Evolutionary conservation across 2,113 vertebrate species (phyloP).

Genomic region (Rhinopithecus roxellana): DNA sequence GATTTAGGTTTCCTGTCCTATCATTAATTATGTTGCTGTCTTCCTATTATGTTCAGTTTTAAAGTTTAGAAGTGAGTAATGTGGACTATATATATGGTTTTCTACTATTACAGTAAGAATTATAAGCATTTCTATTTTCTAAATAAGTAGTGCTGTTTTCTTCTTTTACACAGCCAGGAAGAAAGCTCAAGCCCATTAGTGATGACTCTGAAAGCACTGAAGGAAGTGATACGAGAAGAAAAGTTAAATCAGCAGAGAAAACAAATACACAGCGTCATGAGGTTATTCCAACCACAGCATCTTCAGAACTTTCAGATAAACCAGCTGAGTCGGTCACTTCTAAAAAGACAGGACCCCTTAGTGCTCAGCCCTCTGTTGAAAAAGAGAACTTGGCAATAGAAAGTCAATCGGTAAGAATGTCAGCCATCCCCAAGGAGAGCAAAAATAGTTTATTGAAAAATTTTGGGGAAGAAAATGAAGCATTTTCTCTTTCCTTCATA

Average conservation of each 20-base stretch:
- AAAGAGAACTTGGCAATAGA: neutral
- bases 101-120: neutral
- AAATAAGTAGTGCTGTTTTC: neutral
- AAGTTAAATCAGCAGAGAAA: neutral
- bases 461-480: neutral
- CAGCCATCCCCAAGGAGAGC: neutral
- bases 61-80: neutral
- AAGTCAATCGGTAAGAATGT: neutral
- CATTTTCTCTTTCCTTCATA: neutral
- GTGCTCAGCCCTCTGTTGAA: neutral
- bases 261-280: fast-evolving
- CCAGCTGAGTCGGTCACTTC: fast-evolving
- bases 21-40: neutral
- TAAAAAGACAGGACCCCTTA: neutral
- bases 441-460: neutral
- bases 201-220: conserved; percentile 7
- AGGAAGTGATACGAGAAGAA: neutral
- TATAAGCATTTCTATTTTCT: neutral
- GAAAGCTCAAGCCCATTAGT: neutral
- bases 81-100: neutral
- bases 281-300: neutral
- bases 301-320: neutral
- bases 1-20: neutral
- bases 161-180: neutral
- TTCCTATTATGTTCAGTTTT: neutral